These are phyloP conservation scores for Agapostemon virescens DNA, from an alignment of 2,888 invertebrate genomes.

Conservation along the genomic window DNA sequence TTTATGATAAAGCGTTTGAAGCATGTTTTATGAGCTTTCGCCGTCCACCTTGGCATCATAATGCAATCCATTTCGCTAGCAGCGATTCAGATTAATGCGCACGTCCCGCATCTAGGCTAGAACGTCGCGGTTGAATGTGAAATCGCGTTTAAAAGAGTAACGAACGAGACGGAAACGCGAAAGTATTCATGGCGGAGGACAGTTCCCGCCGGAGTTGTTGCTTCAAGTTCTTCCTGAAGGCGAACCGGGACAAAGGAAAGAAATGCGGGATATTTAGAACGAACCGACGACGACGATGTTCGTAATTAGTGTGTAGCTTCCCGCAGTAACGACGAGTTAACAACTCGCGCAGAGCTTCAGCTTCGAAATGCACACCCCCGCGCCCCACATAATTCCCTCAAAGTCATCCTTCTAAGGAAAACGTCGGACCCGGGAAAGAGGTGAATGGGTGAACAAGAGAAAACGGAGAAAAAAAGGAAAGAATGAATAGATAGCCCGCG, in stretches of 20 bases:
- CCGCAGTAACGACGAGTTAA: conserved; percentile 48
- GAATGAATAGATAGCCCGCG: conserved; percentile 30
- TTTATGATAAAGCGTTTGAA: not conserved
- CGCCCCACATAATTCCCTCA: conserved; percentile 59
- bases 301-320: conserved; percentile 65
- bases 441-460: conserved; percentile 8
- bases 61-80: not conserved
- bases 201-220: not conserved
- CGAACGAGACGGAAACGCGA: not conserved
- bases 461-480: not conserved
- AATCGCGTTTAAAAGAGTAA: not conserved
- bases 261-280: conserved; percentile 55
- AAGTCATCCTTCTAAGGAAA: conserved; percentile 59
- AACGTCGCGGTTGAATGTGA: not conserved
- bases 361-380: conserved; percentile 49
- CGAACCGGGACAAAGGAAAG: conserved; percentile 30
- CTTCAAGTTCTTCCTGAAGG: conserved; percentile 27
- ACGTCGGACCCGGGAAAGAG: conserved; percentile 21
- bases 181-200: not conserved
- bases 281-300: conserved; percentile 58
- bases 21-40: not conserved
- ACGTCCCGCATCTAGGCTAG: not conserved
- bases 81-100: conserved; percentile 2
- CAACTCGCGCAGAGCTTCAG: conserved; percentile 56
- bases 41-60: not conserved